Base-by-base conservation (phyloP, 53 echinoderm and acorn worm species). In the Astropecten irregularis region DNA sequence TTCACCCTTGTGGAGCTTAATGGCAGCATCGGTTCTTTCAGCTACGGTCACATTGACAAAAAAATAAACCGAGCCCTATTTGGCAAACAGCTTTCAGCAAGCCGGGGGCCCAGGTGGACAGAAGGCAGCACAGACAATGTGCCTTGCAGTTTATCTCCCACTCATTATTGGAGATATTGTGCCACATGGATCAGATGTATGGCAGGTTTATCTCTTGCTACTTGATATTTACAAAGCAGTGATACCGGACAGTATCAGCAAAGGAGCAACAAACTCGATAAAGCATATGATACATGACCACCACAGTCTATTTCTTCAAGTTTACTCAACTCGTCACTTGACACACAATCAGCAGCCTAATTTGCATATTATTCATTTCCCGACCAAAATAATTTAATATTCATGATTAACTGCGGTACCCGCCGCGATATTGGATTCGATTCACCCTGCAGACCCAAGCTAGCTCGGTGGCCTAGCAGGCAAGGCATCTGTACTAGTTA, bases 161-260 rank as follows among this genome's bases (percentile, higher is more conserved):
- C 49, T 89, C 0, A 89, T 89, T 3, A 84, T 89, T 66, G 89
- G 89, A 30, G 89, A 84, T 44, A 15, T 40, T 7, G 76, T 84
- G 26, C 50, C 64, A 49, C 69, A 37, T 9, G 16, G 49, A 40
- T 46, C 33, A 19, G 77, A 84, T 53, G 71, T 34, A 9, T 69
- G 82, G 88, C 66, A 79, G 40, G 22, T 79, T 40, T 70, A 74
- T 19, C 54, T 74, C 40, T 9, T 74, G 13, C 47, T 83, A 28
- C 22, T 84, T 8, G 83, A 89, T 26, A 84, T 84, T 13, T 84
- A 88, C 65, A 77, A 88, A 38, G 29, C 84, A 13, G 54, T 71
- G 2, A 64, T 65, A 36, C 81, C 92, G 34, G 71, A 69, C 3
- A 60, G 15, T 1, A 88, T 91, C 23, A 88, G 70, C 39, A 40